Percentiles rank a stretch among this genome's conserved stretches.
phyloP scores from a whole-genome alignment of 2,888 invertebrate genomes.

The Brachylomia viminalis region DNA sequence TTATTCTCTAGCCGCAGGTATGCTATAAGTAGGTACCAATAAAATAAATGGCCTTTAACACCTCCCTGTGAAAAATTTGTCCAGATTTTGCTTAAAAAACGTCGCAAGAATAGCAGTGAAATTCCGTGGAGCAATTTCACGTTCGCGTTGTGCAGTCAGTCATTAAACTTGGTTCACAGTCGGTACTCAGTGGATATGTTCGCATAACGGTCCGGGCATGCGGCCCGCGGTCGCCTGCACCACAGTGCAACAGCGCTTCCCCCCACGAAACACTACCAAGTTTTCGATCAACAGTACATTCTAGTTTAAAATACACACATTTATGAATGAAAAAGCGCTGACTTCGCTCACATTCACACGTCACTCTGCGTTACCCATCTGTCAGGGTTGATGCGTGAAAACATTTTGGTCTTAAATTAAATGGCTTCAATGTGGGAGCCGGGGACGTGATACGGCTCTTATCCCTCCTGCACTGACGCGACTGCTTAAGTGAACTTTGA shows the following conservation, averaged over 20 bases:
- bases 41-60: neutral
- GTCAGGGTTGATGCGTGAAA: conserved; percentile 68
- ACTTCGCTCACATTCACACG: conserved; percentile 62
- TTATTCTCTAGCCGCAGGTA: neutral
- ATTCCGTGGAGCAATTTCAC: conserved; percentile 66
- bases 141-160: conserved; percentile 75
- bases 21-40: neutral
- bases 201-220: conserved; percentile 75
- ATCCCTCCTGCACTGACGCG: conserved; percentile 39
- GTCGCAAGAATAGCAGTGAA: conserved; percentile 42
- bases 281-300: conserved; percentile 53
- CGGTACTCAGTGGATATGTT: conserved; percentile 69
- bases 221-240: conserved; percentile 58
- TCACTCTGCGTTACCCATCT: conserved; percentile 68
- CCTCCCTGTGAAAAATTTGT: neutral
- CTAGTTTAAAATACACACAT: conserved; percentile 40
- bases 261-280: conserved; percentile 48
- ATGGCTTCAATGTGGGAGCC: conserved; percentile 70
- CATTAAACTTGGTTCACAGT: conserved; percentile 74
- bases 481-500: conserved; percentile 34
- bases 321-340: conserved; percentile 62
- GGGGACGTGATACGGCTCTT: conserved; percentile 57
- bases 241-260: conserved; percentile 51
- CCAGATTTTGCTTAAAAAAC: conserved; percentile 22
- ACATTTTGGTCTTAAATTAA: conserved; percentile 68